These are phyloP conservation scores for Papilio polyxenes DNA, from an alignment of 1,140 invertebrate species.

Conservation along the genomic window DNA sequence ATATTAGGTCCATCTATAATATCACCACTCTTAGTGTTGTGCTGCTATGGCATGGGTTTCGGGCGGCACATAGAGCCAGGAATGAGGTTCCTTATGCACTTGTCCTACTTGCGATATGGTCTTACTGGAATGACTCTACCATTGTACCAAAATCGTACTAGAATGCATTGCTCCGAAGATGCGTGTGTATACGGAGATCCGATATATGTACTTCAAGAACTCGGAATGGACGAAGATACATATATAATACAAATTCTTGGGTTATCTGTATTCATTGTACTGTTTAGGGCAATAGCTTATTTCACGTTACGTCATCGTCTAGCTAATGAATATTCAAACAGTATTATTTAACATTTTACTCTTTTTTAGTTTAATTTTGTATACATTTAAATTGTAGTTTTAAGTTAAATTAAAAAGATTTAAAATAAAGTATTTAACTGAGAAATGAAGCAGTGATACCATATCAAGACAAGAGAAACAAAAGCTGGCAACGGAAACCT, in stretches of 20 bases:
- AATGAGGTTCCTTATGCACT: slow-evolving; percentile 26
- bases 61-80: slow-evolving; percentile 18
- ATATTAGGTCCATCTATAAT: slow-evolving; percentile 82
- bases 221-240: slow-evolving; percentile 8
- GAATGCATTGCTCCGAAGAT: slow-evolving; percentile 25
- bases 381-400: background rate
- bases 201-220: slow-evolving; percentile 6
- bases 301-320: slow-evolving; percentile 3
- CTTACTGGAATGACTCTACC: slow-evolving; percentile 24
- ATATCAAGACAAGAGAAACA: no score
- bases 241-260: slow-evolving; percentile 11
- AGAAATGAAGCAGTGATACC: background rate
- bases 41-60: slow-evolving; percentile 38
- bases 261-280: background rate
- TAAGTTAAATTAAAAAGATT: no score
- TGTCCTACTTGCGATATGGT: slow-evolving; percentile 24
- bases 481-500: background rate
- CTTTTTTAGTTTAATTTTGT: background rate
- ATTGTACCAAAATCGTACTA: slow-evolving; percentile 29
- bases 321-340: slow-evolving; percentile 5
- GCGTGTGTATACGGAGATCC: slow-evolving; percentile 4
- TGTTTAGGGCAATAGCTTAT: slow-evolving; percentile 16
- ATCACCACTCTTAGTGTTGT: slow-evolving; percentile 79
- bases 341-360: background rate
- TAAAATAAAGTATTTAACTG: background rate